Conservation (phyloP, 2,797 vertebrate genomes). For the Molothrus ater region DNA sequence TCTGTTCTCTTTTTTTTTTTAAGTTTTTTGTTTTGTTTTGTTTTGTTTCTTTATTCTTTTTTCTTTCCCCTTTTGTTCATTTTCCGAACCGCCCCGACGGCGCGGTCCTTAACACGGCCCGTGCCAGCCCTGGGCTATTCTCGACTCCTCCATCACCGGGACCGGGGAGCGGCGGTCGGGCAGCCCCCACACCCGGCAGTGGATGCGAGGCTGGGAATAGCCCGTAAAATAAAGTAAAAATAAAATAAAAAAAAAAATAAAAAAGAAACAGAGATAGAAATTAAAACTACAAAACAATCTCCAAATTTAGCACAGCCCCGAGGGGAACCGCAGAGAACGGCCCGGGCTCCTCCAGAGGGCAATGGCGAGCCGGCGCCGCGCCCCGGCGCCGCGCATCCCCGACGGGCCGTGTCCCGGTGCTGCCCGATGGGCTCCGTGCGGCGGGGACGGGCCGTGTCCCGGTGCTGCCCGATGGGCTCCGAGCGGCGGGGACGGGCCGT, state of each 20-base stretch:
- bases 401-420: not conserved
- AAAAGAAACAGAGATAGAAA: not conserved
- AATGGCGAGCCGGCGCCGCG: not conserved
- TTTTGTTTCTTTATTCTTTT: too few relatives aligned
- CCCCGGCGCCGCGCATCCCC: not conserved
- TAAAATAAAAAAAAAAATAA: too few relatives aligned
- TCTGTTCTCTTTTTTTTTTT: accelerated
- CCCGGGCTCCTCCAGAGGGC: not conserved
- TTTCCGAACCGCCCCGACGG: not conserved
- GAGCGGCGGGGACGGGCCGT: too few relatives aligned
- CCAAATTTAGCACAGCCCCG: not conserved
- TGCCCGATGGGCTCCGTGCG: too few relatives aligned
- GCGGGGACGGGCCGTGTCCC: too few relatives aligned
- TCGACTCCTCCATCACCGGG: not conserved
- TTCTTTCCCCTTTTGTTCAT: too few relatives aligned
- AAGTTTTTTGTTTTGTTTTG: accelerated
- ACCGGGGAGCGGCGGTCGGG: too few relatives aligned
- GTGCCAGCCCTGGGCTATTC: not conserved
- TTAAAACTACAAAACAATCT: not conserved
- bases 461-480: too few relatives aligned
- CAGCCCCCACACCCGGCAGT: not conserved
- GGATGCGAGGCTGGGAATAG: not conserved
- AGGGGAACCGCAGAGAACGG: not conserved
- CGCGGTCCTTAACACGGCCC: not conserved
- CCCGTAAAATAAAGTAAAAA: not conserved